Evolutionary conservation across 2,797 vertebrate genomes (phyloP), one percentile per base, ranked within the genome.

Genomic region (Pogoniulus pusillus): DNA sequence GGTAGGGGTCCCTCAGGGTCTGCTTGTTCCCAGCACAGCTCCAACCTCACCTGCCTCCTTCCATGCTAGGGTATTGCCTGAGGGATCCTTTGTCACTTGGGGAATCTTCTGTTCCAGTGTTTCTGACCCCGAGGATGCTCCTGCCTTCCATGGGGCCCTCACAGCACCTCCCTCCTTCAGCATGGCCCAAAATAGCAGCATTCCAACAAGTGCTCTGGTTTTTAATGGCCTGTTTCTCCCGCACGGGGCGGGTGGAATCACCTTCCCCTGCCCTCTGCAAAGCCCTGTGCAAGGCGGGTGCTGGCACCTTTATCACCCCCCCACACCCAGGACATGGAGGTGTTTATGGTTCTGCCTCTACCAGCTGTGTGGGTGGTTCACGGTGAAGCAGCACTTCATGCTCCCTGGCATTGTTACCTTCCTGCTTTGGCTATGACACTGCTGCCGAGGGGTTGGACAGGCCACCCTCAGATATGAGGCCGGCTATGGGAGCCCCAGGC

Each of bases 181-280:
- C 0, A 2, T 0, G 3, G 87, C 94, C 82, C 70, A 16, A 95
- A 96, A 96, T 96, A 95, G 93, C 86, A 55, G 58, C 17, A 0
- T 54, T 87, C 84, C 41, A 74, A 89, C 90, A 90, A 93, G 85
- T 85, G 93, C 62, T 95, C 90, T 88, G 88, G 59, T 93, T 96
- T 92, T 95, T 91, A 94, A 95, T 88, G 83, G 86, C 82, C 89
- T 80, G 39, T 80, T 95, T 92, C 85, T 89, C 32, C 64, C 39
- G 63, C 75, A 37, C 2, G 51, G 34, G 29, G 29, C n/a, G 55
- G 41, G 29, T 20, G 23, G 8, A 14, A 53, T 94, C 93, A 91
- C 95, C 94, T 96, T 94, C 91, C 70, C 29, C 22, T 96, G 94
- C 94, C 95, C 94, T 94, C 86, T 78, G 64, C 80, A 6, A 59